Conservation (phyloP, 2,113 vertebrate species). For the Eretmochelys imbricata region DNA sequence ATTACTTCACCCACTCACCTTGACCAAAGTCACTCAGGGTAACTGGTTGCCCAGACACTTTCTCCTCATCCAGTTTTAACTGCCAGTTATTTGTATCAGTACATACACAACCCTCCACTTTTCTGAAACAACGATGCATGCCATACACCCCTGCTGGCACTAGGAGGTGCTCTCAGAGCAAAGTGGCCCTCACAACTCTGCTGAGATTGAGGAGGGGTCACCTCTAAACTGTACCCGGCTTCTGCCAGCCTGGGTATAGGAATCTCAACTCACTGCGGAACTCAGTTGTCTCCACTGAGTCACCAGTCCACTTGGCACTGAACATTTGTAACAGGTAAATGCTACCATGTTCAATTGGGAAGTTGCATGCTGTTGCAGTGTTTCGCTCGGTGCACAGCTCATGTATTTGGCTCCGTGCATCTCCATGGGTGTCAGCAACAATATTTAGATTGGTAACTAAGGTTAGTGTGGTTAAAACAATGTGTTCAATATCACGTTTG, state of each 20-base stretch:
- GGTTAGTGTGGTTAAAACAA: slow-evolving; percentile 48
- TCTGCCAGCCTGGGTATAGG: background rate
- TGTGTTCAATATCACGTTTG: slow-evolving; percentile 61
- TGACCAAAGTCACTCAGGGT: background rate
- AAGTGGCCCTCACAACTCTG: background rate
- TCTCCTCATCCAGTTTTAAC: background rate
- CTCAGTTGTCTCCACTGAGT: background rate
- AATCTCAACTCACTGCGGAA: background rate
- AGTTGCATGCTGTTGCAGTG: background rate
- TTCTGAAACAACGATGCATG: background rate
- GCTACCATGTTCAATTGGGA: background rate
- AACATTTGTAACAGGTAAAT: background rate
- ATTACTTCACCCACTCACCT: background rate
- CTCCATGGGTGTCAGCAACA: background rate
- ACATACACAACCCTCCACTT: background rate
- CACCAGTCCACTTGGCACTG: background rate
- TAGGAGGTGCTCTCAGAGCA: background rate
- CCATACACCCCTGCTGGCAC: background rate
- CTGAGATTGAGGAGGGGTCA: background rate
- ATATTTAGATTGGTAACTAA: fast-evolving
- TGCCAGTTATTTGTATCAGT: background rate
- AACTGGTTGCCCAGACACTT: background rate
- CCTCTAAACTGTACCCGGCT: background rate
- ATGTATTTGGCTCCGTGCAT: background rate
- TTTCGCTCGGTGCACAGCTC: too few relatives aligned